Conservation (phyloP, 1,140 invertebrate genomes). For the Eubasilissa regina region DNA sequence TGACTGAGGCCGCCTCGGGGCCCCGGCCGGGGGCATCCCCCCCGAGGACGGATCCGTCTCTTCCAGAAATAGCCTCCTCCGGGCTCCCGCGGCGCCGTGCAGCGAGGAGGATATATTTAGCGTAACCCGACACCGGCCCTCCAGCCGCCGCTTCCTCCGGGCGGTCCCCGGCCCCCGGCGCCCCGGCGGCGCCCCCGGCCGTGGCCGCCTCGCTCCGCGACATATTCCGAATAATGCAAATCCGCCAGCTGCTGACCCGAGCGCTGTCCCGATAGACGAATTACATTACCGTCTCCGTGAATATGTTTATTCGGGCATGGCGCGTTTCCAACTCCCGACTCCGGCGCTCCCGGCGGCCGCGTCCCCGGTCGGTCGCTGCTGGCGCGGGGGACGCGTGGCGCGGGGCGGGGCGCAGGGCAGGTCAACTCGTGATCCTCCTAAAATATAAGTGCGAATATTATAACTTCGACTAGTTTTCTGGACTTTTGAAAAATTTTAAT, state of each 20-base stretch:
- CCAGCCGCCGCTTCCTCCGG: neutral
- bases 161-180: conserved; percentile 42
- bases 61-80: conserved; percentile 81
- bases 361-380: neutral
- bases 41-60: conserved; percentile 85
- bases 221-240: no score
- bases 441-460: no score
- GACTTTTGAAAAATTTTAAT: no score
- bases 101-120: conserved; percentile 54
- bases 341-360: conserved; percentile 6
- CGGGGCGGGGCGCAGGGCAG: conserved; percentile 51
- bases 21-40: conserved; percentile 71
- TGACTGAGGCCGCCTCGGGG: conserved; percentile 62
- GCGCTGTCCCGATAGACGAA: neutral
- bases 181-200: conserved; percentile 63
- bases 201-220: neutral
- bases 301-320: neutral
- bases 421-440: neutral
- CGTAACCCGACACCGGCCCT: conserved; percentile 54
- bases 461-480: no score
- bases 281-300: neutral
- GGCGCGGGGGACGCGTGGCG: conserved; percentile 66
- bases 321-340: neutral
- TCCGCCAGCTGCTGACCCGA: neutral
- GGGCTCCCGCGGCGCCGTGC: conserved; percentile 64